These are phyloP conservation scores for Acridotheres tristis DNA, from an alignment of 2,797 vertebrate species.

Conservation along the genomic window DNA sequence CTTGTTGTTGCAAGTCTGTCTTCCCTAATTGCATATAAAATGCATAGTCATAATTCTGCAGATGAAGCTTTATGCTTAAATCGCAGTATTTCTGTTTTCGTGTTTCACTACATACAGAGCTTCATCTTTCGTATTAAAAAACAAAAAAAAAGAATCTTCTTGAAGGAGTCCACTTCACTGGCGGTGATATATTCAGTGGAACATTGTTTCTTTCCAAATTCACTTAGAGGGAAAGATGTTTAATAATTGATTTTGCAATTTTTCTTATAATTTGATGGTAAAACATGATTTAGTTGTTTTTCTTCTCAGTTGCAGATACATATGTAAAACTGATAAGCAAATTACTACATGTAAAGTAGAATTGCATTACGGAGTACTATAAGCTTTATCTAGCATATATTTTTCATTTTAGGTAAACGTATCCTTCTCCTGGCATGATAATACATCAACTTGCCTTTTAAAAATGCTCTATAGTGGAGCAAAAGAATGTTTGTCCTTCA, in stretches of 20 bases:
- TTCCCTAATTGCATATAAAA: neutral
- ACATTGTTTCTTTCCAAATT: neutral
- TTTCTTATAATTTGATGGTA: neutral
- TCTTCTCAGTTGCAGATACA: neutral
- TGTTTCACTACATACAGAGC: neutral
- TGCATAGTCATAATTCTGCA: neutral
- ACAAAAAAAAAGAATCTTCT: neutral
- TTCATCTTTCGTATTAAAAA: neutral
- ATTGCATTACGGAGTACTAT: neutral
- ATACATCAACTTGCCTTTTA: neutral
- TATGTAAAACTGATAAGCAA: neutral
- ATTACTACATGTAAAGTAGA: neutral
- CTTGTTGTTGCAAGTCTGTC: neutral
- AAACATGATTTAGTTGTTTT: neutral
- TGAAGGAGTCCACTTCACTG: neutral
- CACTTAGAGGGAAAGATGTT: neutral
- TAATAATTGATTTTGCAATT: neutral
- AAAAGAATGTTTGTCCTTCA: slow-evolving; percentile 39
- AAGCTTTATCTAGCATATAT: neutral
- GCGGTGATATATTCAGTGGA: neutral
- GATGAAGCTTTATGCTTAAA: neutral
- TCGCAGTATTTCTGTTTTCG: neutral
- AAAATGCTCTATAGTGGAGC: neutral
- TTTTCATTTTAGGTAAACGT: neutral
- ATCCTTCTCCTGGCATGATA: neutral